These are phyloP conservation scores for Drosophila ficusphila DNA, from an alignment of 1,140 invertebrate genomes.

Conservation along the genomic window DNA sequence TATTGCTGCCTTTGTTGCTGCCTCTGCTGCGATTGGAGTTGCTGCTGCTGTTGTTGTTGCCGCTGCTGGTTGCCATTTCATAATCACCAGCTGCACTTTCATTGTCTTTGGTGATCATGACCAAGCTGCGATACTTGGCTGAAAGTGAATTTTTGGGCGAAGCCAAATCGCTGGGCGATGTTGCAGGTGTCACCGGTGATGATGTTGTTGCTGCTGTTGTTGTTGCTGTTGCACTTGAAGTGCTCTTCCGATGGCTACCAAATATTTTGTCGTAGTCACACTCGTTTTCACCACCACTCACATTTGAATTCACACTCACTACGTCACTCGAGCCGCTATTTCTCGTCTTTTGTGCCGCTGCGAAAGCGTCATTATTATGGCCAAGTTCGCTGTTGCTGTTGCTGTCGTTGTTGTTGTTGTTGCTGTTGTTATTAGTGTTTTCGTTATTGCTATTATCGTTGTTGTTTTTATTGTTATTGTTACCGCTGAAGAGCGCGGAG, in stretches of 20 bases:
- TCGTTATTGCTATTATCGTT: constrained; percentile 47
- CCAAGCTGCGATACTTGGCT: constrained; percentile 92
- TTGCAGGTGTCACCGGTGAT: constrained; percentile 21
- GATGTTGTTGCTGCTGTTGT: constrained; percentile 10
- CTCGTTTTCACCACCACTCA: constrained; percentile 83
- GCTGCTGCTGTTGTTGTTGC: constrained; percentile 3
- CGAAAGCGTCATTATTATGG: constrained; percentile 70
- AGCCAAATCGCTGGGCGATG: constrained; percentile 27
- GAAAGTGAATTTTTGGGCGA: constrained; percentile 78
- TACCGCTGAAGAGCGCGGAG: constrained; percentile 52
- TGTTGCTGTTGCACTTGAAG: constrained; percentile 4
- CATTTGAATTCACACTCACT: constrained; percentile 73
- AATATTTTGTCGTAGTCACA: constrained; percentile 82
- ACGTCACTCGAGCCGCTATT: constrained; percentile 58
- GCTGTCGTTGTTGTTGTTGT: constrained; percentile 35
- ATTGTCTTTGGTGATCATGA: constrained; percentile 91
- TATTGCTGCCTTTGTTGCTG: constrained; percentile 35
- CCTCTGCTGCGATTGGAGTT: constrained; percentile 13
- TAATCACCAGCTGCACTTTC: constrained; percentile 51
- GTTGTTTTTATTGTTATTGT: constrained; percentile 36
- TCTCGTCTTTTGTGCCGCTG: constrained; percentile 76
- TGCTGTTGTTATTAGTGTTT: constrained; percentile 25
- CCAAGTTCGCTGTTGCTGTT: constrained; percentile 45
- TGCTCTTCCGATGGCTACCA: constrained; percentile 30
- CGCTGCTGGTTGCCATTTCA: constrained; percentile 35